phyloP scores from a whole-genome alignment of 2,797 vertebrate genomes.

The Spatula clypeata region DNA sequence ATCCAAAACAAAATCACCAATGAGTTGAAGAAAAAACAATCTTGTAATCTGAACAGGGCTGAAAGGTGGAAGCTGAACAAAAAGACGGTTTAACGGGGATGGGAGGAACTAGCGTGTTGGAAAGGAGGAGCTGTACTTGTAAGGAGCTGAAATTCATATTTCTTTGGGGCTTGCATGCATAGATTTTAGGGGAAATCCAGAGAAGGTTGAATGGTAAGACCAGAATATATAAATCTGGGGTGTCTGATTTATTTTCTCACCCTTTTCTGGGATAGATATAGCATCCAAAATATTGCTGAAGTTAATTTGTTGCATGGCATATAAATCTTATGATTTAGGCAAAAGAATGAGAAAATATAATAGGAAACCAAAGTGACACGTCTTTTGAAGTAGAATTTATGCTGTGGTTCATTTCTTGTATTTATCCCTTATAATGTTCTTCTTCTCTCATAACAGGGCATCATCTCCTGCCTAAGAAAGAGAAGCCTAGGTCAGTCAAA shows the following conservation, averaged over 20 bases:
- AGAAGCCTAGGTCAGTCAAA: background rate
- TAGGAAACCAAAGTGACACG: background rate
- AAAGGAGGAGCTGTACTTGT: background rate
- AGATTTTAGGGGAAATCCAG: background rate
- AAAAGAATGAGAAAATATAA: background rate
- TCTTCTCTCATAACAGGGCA: accelerated
- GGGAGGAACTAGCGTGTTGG: background rate
- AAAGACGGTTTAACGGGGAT: background rate
- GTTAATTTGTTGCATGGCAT: background rate
- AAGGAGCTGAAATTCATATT: background rate
- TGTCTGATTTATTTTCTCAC: background rate
- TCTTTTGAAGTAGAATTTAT: background rate
- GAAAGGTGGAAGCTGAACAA: background rate
- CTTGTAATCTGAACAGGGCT: accelerated
- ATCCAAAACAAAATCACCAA: background rate
- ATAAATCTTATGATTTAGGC: background rate
- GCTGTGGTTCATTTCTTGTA: background rate
- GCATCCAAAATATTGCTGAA: background rate
- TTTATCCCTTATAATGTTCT: accelerated
- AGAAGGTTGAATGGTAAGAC: background rate
- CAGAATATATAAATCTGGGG: background rate
- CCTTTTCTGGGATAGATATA: background rate
- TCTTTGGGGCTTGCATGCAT: background rate
- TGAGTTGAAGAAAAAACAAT: background rate
- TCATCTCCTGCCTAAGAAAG: background rate